Evolutionary conservation across 1,140 invertebrate genomes (phyloP), one percentile per base, ranked within the genome.

Genomic region (Drosophila burlai): DNA sequence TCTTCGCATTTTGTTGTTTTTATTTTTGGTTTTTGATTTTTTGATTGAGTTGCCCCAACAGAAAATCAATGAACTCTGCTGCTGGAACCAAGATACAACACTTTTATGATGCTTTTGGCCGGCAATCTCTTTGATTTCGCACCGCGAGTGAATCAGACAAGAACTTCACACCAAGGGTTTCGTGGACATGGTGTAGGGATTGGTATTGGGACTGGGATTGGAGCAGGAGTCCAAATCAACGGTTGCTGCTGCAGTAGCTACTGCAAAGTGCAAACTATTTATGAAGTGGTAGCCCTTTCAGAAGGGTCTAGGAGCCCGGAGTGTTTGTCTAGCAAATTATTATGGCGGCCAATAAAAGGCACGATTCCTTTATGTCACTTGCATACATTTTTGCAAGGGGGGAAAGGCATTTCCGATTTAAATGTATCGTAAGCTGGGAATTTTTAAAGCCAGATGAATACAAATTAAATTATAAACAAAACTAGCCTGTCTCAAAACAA

Each of bases 41-140:
- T 87, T 85, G 84, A 87, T 87, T 87, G 84, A 87, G 85, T 89
- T 84, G 74, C 73, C 68, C 74, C 82, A 63, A 68, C 75, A 75
- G 49, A 71, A 66, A 90, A 90, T 90, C 85, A 90, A 90, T 90
- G 85, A 90, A 90, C 85, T 90, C 82, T 71, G 60, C 49, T 57
- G 43, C 36, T 55, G 49, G 49, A 26, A 36, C 55, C 57, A 61
- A 80, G 75, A 78, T 74, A 55, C 61, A 73, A 63, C 49, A 50
- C 73, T 87, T 73, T 87, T 87, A 87, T 87, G 84, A 81, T 76
- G 85, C 85, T 90, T 82, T 90, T 79, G 85, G 61, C 68, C 40
- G 66, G 52, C 29, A 16, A 47, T 75, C 83, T 80, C 84, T 89
- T 89, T 89, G 85, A 89, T 89, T 90, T 84, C 58, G 61, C 82